Conservation (phyloP, 2,797 vertebrate species). For the Helarctos malayanus region DNA sequence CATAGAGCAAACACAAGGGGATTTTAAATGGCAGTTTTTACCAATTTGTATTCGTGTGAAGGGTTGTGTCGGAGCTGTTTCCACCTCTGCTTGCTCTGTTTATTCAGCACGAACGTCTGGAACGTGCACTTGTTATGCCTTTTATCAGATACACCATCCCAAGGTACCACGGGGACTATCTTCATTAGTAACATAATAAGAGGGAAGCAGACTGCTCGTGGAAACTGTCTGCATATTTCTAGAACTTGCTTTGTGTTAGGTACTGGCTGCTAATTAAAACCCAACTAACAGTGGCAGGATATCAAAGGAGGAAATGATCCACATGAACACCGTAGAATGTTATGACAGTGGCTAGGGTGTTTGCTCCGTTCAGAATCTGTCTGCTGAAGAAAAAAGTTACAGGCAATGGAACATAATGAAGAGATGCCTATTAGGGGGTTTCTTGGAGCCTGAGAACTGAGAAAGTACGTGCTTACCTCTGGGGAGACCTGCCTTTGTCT, state of each 20-base stretch:
- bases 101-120: slow-evolving; percentile 80
- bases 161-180: slow-evolving; percentile 79
- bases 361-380: not conserved
- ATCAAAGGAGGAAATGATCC: slow-evolving; percentile 65
- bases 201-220: slow-evolving; percentile 61
- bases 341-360: not conserved
- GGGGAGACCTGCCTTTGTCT: not conserved
- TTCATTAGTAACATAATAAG: slow-evolving; percentile 87
- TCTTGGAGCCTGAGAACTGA: not conserved
- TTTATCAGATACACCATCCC: slow-evolving; percentile 85
- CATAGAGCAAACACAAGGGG: slow-evolving; percentile 62
- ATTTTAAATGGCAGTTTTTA: slow-evolving; percentile 84
- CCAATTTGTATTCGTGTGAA: slow-evolving; percentile 80
- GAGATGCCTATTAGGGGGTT: not conserved
- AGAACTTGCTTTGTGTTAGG: slow-evolving; percentile 81
- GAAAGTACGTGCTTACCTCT: not conserved
- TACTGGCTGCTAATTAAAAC: slow-evolving; percentile 86
- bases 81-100: slow-evolving; percentile 84
- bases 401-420: not conserved
- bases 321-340: not conserved
- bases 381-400: not conserved
- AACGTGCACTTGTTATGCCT: slow-evolving; percentile 77
- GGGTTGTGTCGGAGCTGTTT: slow-evolving; percentile 77
- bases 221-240: slow-evolving; percentile 83
- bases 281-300: slow-evolving; percentile 80